Evolutionary conservation across 1,140 invertebrate species (phyloP), one percentile per base, ranked within the genome.

Genomic region (Calliphora vicina): DNA sequence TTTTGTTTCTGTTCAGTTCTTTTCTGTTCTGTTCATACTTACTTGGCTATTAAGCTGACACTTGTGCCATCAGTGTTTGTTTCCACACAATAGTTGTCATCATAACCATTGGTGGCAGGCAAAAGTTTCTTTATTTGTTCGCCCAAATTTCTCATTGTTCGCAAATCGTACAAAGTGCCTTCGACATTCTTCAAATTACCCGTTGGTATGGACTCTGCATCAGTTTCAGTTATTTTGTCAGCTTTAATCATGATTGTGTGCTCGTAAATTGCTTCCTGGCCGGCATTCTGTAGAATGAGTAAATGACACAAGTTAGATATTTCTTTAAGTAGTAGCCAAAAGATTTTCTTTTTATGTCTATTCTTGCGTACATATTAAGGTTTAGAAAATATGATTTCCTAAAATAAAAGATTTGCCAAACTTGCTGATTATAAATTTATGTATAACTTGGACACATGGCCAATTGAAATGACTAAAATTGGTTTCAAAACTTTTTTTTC

Each of bases 181-280:
- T 92, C 92, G 0, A 97, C 95, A 1, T 90, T 84, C n/a, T 89
- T 87, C 72, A 97, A 92, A 84, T 94, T 93, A 0, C 97, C 97
- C 50, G 95, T 97, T 15, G 97, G 96, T 85, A 97, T 96, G 6
- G 93, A 93, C n/a, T 92, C 91, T 0, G 91, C 85, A 86, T 97
- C 93, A 0, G 96, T 94, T 81, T 96, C 95, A 0, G 95, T 96
- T 87, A 95, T 97, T 26, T 91, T 91, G 91, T 97, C 94, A 29
- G 96, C 95, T 86, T 95, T 95, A 1, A 98, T 93, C 1, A 87
- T 91, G 4, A 98, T 91, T 23, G 92, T 86, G 88, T 99, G 97
- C 72, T 96, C 94, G 84, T 95, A 94, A 1, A 97, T 85, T 85
- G 94, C 94, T 2, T 86, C 85, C 1, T 90, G 84, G 0, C 92